Base-by-base conservation (phyloP, 2,797 vertebrate species). In the Lacerta agilis region DNA sequence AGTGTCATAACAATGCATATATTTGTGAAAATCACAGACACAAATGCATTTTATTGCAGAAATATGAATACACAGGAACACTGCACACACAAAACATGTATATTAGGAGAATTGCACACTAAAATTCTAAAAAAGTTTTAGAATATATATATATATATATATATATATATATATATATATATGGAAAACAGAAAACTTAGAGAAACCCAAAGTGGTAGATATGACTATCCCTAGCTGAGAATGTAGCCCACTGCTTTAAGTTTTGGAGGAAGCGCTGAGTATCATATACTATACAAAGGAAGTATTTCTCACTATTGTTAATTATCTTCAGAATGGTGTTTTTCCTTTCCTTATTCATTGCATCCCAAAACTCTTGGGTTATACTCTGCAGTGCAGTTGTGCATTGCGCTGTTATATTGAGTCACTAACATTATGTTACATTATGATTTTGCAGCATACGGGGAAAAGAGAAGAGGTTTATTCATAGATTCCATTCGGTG, bases 401-500 rank as follows among this genome's bases (percentile, higher is more conserved):
- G n/a, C 23, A 36, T 71, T 9, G 20, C 13, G 17, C 20, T 55
- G 69, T 79, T 49, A 55, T 86, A 45, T 15, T n/a, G 55, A 64
- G 27, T 33, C n/a, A n/a, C 73, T n/a, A 76, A 38, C 61, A n/a
- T 36, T 27, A 23, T 18, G 8, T 58, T 78, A 78, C 41, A 58
- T 64, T 79, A 78, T 79, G 43, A 58, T 38, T 86, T 86, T 72
- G 66, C 85, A 86, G 33, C 77, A 79, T 58, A 27, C 29, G 33
- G 66, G 13, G 25, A 18, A 17, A 23, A 45, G 33, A 66, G 29
- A 45, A 29, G 66, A 36, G 10, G 1, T 67, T 86, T 71, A 79
- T 38, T 71, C 49, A 81, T 81, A 43, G 49, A 87, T 87, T 61
- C 78, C 29, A 27, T 8, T 27, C 75, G 10, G 23, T 55, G 73